phyloP scores from a whole-genome alignment of 2,113 vertebrate species.

The Rhipidura dahli region DNA sequence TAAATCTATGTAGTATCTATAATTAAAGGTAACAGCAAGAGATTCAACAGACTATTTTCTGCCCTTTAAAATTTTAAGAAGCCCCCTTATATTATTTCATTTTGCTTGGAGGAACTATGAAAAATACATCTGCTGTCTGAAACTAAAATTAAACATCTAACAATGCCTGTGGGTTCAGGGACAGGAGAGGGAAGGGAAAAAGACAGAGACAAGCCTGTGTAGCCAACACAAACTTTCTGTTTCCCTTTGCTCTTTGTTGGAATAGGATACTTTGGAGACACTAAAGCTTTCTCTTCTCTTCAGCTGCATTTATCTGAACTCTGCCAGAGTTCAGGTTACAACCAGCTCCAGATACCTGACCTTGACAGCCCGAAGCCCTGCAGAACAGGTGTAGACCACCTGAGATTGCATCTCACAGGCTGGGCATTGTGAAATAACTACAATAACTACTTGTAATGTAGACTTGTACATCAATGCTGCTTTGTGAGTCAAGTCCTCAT shows the following conservation, averaged over 20 bases:
- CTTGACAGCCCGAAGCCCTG: conserved; percentile 50
- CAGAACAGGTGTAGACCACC: conserved; percentile 55
- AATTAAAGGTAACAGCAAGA: background rate
- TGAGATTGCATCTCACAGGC: conserved; percentile 59
- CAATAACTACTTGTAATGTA: conserved; percentile 58
- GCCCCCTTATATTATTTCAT: background rate
- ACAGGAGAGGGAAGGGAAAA: background rate
- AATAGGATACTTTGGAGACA: background rate
- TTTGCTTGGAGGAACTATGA: background rate
- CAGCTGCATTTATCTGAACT: conserved; percentile 22
- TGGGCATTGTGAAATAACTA: conserved; percentile 57
- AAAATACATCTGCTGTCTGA: background rate
- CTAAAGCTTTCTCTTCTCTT: conserved; percentile 9
- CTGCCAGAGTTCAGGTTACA: background rate
- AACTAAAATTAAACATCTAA: background rate
- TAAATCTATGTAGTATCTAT: background rate
- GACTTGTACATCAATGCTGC: conserved; percentile 47
- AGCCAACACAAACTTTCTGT: background rate
- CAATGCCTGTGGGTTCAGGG: background rate
- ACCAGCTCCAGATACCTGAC: background rate
- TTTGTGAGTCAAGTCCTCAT: conserved; percentile 49
- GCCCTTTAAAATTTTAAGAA: background rate
- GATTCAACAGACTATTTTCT: background rate
- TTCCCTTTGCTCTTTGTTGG: conserved; percentile 8
- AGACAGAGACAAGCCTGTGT: background rate